These are phyloP conservation scores for Ormia ochracea DNA, from an alignment of 2,888 invertebrate genomes.

Conservation along the genomic window DNA sequence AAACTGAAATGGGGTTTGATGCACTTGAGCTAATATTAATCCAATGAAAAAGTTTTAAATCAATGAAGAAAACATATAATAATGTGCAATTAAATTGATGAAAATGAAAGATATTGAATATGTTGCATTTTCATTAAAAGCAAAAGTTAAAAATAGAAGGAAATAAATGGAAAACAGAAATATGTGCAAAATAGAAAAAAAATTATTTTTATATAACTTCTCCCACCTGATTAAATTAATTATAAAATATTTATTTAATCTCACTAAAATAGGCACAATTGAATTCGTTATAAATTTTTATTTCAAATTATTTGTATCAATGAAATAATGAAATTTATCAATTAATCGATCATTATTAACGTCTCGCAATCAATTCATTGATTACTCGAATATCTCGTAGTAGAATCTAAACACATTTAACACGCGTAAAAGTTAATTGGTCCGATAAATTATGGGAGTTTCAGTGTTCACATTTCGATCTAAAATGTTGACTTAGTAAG, in stretches of 20 bases:
- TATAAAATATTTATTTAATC: neutral
- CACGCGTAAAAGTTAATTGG: too few species aligned
- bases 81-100: constrained; percentile 62
- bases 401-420: too few species aligned
- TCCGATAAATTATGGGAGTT: too few species aligned
- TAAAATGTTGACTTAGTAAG: too few species aligned
- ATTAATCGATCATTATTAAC: too few species aligned
- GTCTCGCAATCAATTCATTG: too few species aligned
- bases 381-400: too few species aligned
- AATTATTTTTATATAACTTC: constrained; percentile 50
- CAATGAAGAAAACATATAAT: constrained; percentile 45
- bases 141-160: constrained; percentile 25
- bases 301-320: too few species aligned
- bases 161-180: constrained; percentile 64
- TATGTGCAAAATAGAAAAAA: constrained; percentile 63
- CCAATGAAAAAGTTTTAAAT: constrained; percentile 72
- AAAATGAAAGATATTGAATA: neutral
- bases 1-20: constrained; percentile 90
- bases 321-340: too few species aligned
- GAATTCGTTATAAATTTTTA: too few species aligned
- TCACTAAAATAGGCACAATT: neutral
- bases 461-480: too few species aligned
- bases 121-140: constrained; percentile 25
- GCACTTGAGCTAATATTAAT: constrained; percentile 85
- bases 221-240: neutral